Evolutionary conservation across 2,797 vertebrate species (phyloP).

Genomic region (Neosilurus mollespiculum): DNA sequence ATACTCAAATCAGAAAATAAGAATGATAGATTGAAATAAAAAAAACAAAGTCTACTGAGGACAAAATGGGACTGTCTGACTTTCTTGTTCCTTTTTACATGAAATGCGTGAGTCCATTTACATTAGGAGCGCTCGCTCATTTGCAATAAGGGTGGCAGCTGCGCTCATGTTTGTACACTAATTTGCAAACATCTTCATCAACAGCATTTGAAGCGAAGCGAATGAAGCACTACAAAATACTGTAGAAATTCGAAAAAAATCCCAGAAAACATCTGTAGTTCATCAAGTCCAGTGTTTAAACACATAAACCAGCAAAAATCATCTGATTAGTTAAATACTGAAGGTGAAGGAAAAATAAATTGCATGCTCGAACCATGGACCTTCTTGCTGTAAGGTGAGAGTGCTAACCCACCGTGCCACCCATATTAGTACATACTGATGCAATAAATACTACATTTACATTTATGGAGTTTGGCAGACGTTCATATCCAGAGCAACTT

Average conservation of each 20-base stretch:
- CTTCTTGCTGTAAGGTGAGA: too few species aligned
- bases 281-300: background rate
- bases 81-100: background rate
- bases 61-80: background rate
- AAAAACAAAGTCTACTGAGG: background rate
- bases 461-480: too few species aligned
- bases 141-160: conserved; percentile 9
- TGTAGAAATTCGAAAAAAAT: too few species aligned
- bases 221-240: background rate
- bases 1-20: background rate
- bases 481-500: too few species aligned
- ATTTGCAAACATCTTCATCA: background rate
- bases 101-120: background rate
- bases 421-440: too few species aligned
- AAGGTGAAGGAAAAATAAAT: too few species aligned
- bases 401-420: too few species aligned
- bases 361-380: too few species aligned
- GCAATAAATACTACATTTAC: too few species aligned
- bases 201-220: background rate
- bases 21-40: background rate
- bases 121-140: background rate
- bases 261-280: background rate
- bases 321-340: background rate
- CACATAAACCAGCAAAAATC: background rate
- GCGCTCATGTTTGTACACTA: background rate